Conservation (phyloP, 2,888 invertebrate genomes). For the Siphlonurus alternatus region DNA sequence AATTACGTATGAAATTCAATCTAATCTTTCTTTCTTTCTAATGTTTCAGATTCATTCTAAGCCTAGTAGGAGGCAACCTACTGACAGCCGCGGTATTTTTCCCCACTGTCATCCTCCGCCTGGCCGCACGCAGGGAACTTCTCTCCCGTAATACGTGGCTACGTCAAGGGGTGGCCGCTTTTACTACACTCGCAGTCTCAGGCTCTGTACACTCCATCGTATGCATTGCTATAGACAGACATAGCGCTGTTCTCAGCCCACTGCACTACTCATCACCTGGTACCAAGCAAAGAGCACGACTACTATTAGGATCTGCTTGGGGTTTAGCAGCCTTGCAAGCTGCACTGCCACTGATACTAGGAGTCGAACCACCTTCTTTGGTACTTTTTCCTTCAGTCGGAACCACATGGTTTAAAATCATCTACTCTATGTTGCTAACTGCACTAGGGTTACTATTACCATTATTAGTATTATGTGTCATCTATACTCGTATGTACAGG, state of each 20-base stretch:
- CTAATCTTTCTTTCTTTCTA: neutral
- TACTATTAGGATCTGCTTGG: constrained; percentile 28
- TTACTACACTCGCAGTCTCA: constrained; percentile 28
- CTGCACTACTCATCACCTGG: constrained; percentile 33
- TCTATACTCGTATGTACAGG: constrained; percentile 30
- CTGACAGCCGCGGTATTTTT: constrained; percentile 28
- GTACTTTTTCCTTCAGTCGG: neutral
- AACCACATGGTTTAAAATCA: constrained; percentile 8
- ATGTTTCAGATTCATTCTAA: constrained; percentile 29
- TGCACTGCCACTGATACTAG: constrained; percentile 22
- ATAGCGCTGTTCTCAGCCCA: constrained; percentile 30
- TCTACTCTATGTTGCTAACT: constrained; percentile 25
- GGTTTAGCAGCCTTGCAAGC: constrained; percentile 25
- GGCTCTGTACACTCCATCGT: constrained; percentile 31
- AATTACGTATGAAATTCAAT: too few relatives aligned
- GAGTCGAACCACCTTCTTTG: constrained; percentile 12
- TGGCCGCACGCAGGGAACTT: constrained; percentile 19
- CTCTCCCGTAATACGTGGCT: constrained; percentile 16
- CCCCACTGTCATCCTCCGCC: constrained; percentile 26
- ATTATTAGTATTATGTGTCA: constrained; percentile 28
- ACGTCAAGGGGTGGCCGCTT: constrained; percentile 23
- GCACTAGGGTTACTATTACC: constrained; percentile 31
- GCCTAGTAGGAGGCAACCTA: constrained; percentile 31
- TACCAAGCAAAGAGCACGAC: constrained; percentile 26
- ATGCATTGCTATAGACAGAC: constrained; percentile 32